Evolutionary conservation across 2,113 vertebrate genomes (phyloP).

Genomic region (Prochilodus magdalenae): DNA sequence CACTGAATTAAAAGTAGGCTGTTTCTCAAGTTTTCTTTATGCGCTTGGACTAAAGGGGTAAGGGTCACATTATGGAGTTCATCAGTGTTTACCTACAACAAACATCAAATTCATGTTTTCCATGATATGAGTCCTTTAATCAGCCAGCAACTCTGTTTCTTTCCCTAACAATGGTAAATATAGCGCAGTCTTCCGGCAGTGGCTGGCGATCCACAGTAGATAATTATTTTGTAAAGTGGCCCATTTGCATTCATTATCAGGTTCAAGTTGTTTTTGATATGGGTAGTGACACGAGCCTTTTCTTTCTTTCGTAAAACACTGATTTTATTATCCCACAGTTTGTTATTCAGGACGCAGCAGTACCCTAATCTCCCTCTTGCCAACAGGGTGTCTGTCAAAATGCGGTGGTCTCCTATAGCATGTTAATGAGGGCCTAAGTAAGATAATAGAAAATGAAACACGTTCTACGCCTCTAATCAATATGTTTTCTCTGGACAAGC

Average conservation of each 20-base stretch:
- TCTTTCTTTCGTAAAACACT: neutral
- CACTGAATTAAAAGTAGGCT: too few species aligned
- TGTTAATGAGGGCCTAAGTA: constrained; percentile 56
- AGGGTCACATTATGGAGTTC: too few species aligned
- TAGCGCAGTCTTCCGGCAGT: neutral
- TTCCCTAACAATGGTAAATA: neutral
- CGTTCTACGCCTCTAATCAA: constrained; percentile 54
- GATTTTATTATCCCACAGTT: constrained; percentile 23
- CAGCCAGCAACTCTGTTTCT: neutral
- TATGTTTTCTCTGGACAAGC: constrained; percentile 44
- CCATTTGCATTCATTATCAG: neutral
- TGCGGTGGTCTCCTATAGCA: constrained; percentile 42
- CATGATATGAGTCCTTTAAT: neutral
- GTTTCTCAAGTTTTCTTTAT: too few species aligned
- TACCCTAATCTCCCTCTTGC: neutral
- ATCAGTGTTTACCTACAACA: too few species aligned
- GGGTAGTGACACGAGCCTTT: neutral
- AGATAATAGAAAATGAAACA: constrained; percentile 50
- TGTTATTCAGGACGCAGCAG: neutral
- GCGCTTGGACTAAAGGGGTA: too few species aligned
- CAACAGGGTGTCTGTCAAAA: constrained; percentile 28
- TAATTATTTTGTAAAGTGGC: neutral
- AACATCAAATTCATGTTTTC: too few species aligned
- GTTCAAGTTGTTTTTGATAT: constrained; percentile 11
- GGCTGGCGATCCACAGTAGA: neutral